These are phyloP conservation scores for Euschistus heros DNA, from an alignment of 1,140 invertebrate genomes.

Conservation along the genomic window DNA sequence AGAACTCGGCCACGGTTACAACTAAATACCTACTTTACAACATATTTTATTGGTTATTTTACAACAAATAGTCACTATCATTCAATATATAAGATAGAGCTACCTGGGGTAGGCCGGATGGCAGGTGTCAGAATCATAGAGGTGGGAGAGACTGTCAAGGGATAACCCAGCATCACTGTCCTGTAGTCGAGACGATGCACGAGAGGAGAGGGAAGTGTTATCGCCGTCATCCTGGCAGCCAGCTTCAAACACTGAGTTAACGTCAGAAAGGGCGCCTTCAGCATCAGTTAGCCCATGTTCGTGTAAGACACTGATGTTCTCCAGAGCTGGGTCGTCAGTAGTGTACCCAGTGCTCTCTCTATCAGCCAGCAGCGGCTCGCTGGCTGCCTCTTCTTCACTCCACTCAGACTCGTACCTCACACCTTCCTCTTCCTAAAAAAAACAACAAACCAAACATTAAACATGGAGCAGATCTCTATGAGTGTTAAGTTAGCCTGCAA, in stretches of 20 bases:
- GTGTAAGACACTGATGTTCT: conserved; percentile 72
- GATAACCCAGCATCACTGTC: conserved; percentile 64
- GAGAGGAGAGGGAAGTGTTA: conserved; percentile 62
- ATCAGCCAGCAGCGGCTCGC: conserved; percentile 41
- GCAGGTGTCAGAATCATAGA: conserved; percentile 70
- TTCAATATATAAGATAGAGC: background rate
- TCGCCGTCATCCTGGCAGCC: conserved; percentile 43
- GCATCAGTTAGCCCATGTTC: conserved; percentile 76
- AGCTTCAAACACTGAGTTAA: conserved; percentile 61
- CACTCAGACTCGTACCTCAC: conserved; percentile 57
- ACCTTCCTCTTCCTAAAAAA: conserved; percentile 42
- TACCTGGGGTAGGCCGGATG: conserved; percentile 36
- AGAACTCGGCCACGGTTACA: background rate
- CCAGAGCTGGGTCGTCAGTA: conserved; percentile 68
- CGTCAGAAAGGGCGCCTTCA: conserved; percentile 68
- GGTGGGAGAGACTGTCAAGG: conserved; percentile 62
- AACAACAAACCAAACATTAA: no score
- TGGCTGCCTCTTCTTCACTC: conserved; percentile 59
- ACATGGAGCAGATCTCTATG: no score
- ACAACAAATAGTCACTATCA: background rate
- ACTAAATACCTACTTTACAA: background rate
- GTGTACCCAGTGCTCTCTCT: conserved; percentile 66
- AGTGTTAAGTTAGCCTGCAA: no score
- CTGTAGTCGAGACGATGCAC: conserved; percentile 64
- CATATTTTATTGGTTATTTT: background rate